phyloP scores from a whole-genome alignment of 1,140 invertebrate genomes.

The Holcopasites calliopsidis region DNA sequence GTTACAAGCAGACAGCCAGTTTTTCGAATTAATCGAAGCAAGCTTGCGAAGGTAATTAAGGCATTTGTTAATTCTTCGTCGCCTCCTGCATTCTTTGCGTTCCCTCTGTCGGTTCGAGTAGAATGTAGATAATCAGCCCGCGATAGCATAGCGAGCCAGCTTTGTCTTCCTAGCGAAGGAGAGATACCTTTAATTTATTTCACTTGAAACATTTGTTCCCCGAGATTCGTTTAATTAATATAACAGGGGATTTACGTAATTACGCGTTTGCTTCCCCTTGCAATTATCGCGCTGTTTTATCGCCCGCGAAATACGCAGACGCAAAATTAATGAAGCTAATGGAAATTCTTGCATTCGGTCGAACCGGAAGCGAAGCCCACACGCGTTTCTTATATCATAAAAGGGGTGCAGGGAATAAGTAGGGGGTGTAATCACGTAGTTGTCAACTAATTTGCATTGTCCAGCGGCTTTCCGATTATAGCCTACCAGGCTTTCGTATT shows the following conservation, averaged over 20 bases:
- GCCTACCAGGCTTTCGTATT: constrained; percentile 68
- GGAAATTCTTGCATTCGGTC: constrained; percentile 32
- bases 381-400: constrained; percentile 34
- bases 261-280: neutral
- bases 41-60: constrained; percentile 22
- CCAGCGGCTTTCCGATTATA: constrained; percentile 69
- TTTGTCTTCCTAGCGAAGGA: constrained; percentile 14
- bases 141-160: constrained; percentile 2
- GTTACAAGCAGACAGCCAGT: neutral
- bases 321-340: constrained; percentile 37
- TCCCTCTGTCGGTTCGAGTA: neutral
- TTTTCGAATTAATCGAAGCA: constrained; percentile 6
- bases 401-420: too few relatives aligned
- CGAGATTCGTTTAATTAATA: constrained; percentile 24
- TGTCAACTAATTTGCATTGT: constrained; percentile 71
- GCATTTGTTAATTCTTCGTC: too few relatives aligned
- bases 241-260: constrained; percentile 13
- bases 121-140: constrained; percentile 2
- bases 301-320: neutral
- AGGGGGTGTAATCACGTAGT: constrained; percentile 4
- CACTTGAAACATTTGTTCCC: constrained; percentile 3
- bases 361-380: constrained; percentile 61
- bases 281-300: constrained; percentile 21
- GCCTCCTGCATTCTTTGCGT: neutral
- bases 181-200: constrained; percentile 7